Evolutionary conservation across 2,888 invertebrate species (phyloP).

Genomic region (Acleris cristana): DNA sequence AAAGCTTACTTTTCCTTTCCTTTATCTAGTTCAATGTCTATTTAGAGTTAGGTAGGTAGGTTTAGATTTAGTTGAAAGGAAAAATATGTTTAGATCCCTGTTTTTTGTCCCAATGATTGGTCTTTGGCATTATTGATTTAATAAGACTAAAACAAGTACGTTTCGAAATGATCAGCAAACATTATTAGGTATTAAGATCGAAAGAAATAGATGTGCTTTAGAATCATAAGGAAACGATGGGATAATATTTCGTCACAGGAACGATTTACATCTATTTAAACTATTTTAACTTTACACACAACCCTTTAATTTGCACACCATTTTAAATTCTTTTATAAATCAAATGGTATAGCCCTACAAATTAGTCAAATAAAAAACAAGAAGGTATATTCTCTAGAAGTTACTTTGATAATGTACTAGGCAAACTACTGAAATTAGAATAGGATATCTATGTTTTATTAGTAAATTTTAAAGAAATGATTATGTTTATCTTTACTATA

Average conservation of each 20-base stretch:
- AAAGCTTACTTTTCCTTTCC: conserved; percentile 62
- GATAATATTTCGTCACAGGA: conserved; percentile 62
- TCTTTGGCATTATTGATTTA: conserved; percentile 78
- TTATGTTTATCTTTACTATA: conserved; percentile 80
- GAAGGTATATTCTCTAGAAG: conserved; percentile 60
- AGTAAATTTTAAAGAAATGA: conserved; percentile 78
- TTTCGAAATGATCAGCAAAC: conserved; percentile 55
- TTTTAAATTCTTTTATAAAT: conserved; percentile 69
- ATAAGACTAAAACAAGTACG: conserved; percentile 65
- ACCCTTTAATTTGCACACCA: conserved; percentile 84
- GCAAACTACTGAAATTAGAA: conserved; percentile 73
- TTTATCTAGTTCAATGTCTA: conserved; percentile 51
- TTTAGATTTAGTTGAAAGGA: conserved; percentile 62
- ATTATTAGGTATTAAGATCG: conserved; percentile 24
- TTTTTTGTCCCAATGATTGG: conserved; percentile 78
- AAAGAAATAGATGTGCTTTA: conserved; percentile 57
- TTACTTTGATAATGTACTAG: conserved; percentile 60
- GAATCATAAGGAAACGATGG: conserved; percentile 47
- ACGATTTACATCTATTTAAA: conserved; percentile 77
- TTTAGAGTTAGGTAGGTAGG: conserved; percentile 45
- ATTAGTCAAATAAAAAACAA: conserved; percentile 55
- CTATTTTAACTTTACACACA: conserved; percentile 84
- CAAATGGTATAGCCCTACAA: conserved; percentile 61
- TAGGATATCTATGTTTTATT: conserved; percentile 68
- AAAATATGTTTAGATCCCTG: conserved; percentile 76